These are phyloP conservation scores for Cebidichthys violaceus DNA, from an alignment of 2,113 vertebrate genomes.

Conservation along the genomic window DNA sequence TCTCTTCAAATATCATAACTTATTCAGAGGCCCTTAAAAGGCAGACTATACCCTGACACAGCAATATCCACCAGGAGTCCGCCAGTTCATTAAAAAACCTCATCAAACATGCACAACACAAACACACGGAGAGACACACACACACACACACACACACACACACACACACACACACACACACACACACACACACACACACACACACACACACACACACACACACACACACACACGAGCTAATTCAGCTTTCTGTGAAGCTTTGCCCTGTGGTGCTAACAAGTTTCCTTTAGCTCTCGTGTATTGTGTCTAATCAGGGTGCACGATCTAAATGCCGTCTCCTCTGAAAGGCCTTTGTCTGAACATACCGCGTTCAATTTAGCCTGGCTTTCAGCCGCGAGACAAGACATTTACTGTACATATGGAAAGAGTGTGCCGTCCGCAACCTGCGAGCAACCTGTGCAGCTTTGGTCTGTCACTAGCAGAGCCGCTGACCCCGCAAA, in stretches of 20 bases:
- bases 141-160: slow-evolving; percentile 26
- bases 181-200: slow-evolving; percentile 10
- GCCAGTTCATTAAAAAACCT: slow-evolving; percentile 90
- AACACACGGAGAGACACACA: slow-evolving; percentile 42
- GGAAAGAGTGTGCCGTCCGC: slow-evolving; percentile 6
- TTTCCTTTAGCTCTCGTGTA: slow-evolving; percentile 43
- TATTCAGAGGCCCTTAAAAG: slow-evolving; percentile 82
- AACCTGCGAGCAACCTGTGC: slow-evolving; percentile 49
- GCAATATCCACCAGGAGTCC: slow-evolving; percentile 74
- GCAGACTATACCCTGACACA: slow-evolving; percentile 78
- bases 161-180: slow-evolving; percentile 50
- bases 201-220: slow-evolving; percentile 23
- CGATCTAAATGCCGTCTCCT: slow-evolving; percentile 8
- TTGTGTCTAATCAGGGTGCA: slow-evolving; percentile 26
- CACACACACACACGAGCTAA: slow-evolving; percentile 45
- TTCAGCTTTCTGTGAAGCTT: slow-evolving; percentile 60
- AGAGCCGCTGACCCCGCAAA: slow-evolving; percentile 40
- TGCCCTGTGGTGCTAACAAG: slow-evolving; percentile 60
- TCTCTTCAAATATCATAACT: slow-evolving; percentile 83
- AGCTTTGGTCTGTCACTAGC: slow-evolving; percentile 48
- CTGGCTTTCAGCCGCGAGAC: slow-evolving; percentile 12
- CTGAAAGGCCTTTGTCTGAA: slow-evolving; percentile 40
- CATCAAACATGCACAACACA: slow-evolving; percentile 75
- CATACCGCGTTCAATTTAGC: slow-evolving; percentile 3
- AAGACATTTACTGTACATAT: background rate